Evolutionary conservation across 2,797 vertebrate species (phyloP).

Genomic region (Pampus argenteus): DNA sequence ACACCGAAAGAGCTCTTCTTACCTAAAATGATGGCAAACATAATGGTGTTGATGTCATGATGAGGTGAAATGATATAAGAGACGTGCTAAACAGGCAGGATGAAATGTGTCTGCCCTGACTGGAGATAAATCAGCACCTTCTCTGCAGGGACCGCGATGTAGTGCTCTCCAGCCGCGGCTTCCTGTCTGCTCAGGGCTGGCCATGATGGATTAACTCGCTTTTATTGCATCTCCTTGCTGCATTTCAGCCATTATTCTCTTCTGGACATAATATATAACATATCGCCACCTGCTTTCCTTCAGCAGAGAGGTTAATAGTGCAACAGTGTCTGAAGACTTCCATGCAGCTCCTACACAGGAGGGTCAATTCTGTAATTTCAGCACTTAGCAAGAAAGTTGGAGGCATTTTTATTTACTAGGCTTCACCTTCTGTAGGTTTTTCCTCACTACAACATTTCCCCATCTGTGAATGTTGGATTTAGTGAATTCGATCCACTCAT

Average conservation of each 20-base stretch:
- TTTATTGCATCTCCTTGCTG: slow-evolving; percentile 58
- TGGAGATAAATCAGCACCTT: slow-evolving; percentile 56
- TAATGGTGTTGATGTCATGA: slow-evolving; percentile 5
- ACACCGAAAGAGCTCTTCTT: slow-evolving; percentile 4
- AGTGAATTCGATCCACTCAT: slow-evolving; percentile 55
- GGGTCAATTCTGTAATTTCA: slow-evolving; percentile 25
- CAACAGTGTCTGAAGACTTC: not conserved
- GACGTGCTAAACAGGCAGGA: slow-evolving; percentile 39
- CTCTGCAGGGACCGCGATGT: slow-evolving; percentile 36
- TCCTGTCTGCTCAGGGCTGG: slow-evolving; percentile 31
- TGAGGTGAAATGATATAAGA: slow-evolving; percentile 24
- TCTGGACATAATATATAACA: slow-evolving; percentile 21
- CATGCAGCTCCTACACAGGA: not conserved
- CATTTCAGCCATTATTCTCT: slow-evolving; percentile 48
- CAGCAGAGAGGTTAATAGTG: slow-evolving; percentile 41
- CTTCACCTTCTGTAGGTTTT: slow-evolving; percentile 11
- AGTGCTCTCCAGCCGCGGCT: slow-evolving; percentile 39
- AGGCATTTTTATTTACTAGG: slow-evolving; percentile 4
- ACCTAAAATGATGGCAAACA: not conserved
- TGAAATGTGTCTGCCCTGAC: slow-evolving; percentile 49
- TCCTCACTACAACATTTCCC: slow-evolving; percentile 20
- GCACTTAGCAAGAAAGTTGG: not conserved
- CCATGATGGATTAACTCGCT: slow-evolving; percentile 64
- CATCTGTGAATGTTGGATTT: slow-evolving; percentile 48
- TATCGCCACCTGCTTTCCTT: slow-evolving; percentile 49